phyloP scores from a whole-genome alignment of 2,888 invertebrate species.

The Drosophila nr. medialis region DNA sequence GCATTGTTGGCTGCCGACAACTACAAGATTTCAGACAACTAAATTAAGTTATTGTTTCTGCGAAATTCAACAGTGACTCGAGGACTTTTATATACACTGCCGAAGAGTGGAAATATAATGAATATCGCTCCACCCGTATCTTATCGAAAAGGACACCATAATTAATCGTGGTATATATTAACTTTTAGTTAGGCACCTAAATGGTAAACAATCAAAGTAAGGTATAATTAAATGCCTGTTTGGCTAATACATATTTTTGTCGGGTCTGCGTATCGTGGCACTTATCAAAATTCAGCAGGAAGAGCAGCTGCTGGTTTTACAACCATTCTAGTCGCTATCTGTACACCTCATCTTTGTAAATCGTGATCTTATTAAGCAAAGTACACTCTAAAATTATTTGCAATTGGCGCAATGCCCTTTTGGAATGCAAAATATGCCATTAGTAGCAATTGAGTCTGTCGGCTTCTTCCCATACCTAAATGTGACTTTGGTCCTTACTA shows the following conservation, averaged over 20 bases:
- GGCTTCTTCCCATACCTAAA: slow-evolving; percentile 44
- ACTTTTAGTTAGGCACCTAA: not conserved
- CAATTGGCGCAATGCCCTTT: slow-evolving; percentile 77
- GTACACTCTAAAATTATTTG: slow-evolving; percentile 69
- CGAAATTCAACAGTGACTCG: not conserved
- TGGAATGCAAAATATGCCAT: slow-evolving; percentile 81
- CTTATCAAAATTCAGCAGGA: slow-evolving; percentile 10
- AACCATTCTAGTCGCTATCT: slow-evolving; percentile 39
- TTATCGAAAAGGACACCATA: not conserved
- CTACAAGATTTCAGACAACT: slow-evolving; percentile 70
- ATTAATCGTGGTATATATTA: not conserved
- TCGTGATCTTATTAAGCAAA: slow-evolving; percentile 77
- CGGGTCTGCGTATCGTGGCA: not conserved
- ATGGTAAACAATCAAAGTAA: not conserved
- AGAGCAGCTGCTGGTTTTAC: not conserved
- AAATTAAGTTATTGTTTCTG: slow-evolving; percentile 82
- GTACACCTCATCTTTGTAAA: slow-evolving; percentile 57
- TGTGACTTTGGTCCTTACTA: slow-evolving; percentile 37
- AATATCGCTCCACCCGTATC: not conserved
- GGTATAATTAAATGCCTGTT: not conserved
- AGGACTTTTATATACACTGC: slow-evolving; percentile 43
- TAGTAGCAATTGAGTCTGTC: slow-evolving; percentile 63
- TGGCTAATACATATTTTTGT: not conserved
- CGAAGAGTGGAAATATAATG: not conserved
- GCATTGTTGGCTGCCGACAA: slow-evolving; percentile 52